Evolutionary conservation across 64 coral and sea anemone genomes (phyloP).

Genomic region (Stichodactyla mertensii): DNA sequence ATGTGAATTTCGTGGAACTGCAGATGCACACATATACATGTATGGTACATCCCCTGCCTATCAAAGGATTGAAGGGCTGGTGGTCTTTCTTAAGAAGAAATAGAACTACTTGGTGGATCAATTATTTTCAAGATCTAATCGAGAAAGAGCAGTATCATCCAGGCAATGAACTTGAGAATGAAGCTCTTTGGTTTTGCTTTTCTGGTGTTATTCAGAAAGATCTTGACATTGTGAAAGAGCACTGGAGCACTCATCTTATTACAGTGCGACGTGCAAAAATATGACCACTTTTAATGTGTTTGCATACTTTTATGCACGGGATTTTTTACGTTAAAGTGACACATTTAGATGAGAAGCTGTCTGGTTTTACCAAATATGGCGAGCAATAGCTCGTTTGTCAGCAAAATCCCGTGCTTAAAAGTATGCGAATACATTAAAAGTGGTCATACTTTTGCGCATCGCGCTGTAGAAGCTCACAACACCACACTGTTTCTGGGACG

Average conservation of each 20-base stretch:
- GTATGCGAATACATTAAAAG: no score
- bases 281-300: no score
- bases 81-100: no score
- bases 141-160: conserved; percentile 15
- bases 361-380: no score
- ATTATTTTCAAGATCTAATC: conserved; percentile 28
- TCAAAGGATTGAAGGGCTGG: conserved; percentile 17
- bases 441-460: no score
- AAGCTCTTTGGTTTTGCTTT: conserved; percentile 37
- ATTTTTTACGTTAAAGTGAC: no score
- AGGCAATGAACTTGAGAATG: conserved; percentile 32
- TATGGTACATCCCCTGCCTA: conserved; percentile 34
- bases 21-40: conserved; percentile 21
- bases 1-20: conserved; percentile 14
- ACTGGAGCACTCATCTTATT: not conserved
- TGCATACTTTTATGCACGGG: no score
- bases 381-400: no score
- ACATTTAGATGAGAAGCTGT: no score
- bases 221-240: not conserved
- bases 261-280: no score
- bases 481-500: not conserved
- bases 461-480: not conserved
- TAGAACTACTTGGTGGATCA: conserved; percentile 20
- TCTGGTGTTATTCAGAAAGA: not conserved
- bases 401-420: no score